A percentile compares a stretch with the other conserved stretches of the same genome.
Evolutionary conservation across 2,113 vertebrate genomes (phyloP).

Genomic region (Clarias batrachus): DNA sequence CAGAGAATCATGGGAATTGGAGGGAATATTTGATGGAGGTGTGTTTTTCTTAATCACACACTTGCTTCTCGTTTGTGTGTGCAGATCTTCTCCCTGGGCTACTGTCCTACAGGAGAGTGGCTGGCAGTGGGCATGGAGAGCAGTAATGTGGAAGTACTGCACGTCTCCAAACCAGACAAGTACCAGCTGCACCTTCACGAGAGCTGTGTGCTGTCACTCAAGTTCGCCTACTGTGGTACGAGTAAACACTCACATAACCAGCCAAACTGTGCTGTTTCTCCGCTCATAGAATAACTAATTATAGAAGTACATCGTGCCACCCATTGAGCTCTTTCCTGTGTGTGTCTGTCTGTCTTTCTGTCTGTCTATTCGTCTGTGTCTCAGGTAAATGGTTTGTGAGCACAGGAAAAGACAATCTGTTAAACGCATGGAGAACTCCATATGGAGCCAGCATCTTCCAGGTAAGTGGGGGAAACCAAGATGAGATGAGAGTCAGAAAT

Average conservation of each 20-base stretch:
- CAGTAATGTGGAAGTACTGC: slow-evolving; percentile 92
- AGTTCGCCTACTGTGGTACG: slow-evolving; percentile 93
- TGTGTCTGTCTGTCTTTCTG: neutral
- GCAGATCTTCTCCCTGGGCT: slow-evolving; percentile 91
- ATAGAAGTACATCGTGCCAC: neutral
- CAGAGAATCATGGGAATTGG: neutral
- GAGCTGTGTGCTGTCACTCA: slow-evolving; percentile 95
- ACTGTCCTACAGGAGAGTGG: slow-evolving; percentile 95
- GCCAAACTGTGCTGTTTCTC: neutral
- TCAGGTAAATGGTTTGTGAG: slow-evolving; percentile 96
- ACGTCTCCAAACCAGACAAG: slow-evolving; percentile 91
- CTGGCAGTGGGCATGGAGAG: slow-evolving; percentile 94
- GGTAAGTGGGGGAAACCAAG: slow-evolving; percentile 67
- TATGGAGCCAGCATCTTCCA: slow-evolving; percentile 99
- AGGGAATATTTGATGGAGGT: neutral
- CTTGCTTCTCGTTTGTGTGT: neutral
- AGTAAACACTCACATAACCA: neutral
- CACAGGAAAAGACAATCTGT: slow-evolving; percentile 96
- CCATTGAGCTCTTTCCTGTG: slow-evolving; percentile 2
- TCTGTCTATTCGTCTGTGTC: neutral
- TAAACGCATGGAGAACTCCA: slow-evolving; percentile 96
- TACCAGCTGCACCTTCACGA: slow-evolving; percentile 96
- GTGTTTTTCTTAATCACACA: neutral
- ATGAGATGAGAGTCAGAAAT: neutral
- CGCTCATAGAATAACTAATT: neutral